Base-by-base conservation (phyloP, 2,888 invertebrate genomes). In the Folsomia candida region DNA sequence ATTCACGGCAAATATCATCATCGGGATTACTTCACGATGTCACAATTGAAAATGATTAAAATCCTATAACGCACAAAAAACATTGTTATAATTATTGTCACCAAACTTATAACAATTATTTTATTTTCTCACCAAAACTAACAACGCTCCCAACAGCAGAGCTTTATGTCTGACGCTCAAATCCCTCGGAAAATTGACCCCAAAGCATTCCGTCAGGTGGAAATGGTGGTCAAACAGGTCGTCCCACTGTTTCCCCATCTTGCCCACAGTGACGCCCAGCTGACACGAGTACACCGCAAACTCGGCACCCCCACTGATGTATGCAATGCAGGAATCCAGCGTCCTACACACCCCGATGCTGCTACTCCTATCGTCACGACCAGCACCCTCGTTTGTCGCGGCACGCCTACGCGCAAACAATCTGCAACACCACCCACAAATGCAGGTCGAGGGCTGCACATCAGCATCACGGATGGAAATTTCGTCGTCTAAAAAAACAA, bases 161-260 rank as follows among this genome's bases (percentile, higher is more conserved):
- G 73, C 75, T 60, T 76, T 76, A 51, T 76, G 75, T 28, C 75
- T 64, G 11, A 76, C 75, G 67, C 73, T 73, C 20, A 73, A 51
- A 22, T 76, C 73, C 64, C 66, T 68, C 3, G 75, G 75, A 61
- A 76, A 76, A 62, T 68, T 73, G 4, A 70, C 75, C 29, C 75
- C 70, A 68, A 73, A 71, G 58, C 69, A 71, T 20, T 73, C 66
- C 58, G 65, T 61, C 18, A 73, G 37, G 9, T 64, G 27, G 51
- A 68, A 73, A 20, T 68, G 54, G 1, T 51, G 25, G 26, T 70
- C 70, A 11, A 67, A 67, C 14, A 73, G 51, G 24, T 73, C 69
- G 28, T 69, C 73, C 73, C 73, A 76, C 47, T 61, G 67, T 47
- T 64, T 68, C 25, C 64, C 57, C 47, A 71, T 47, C 68, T 58